phyloP scores from a whole-genome alignment of 2,113 vertebrate genomes.

The Nymphicus hollandicus region DNA sequence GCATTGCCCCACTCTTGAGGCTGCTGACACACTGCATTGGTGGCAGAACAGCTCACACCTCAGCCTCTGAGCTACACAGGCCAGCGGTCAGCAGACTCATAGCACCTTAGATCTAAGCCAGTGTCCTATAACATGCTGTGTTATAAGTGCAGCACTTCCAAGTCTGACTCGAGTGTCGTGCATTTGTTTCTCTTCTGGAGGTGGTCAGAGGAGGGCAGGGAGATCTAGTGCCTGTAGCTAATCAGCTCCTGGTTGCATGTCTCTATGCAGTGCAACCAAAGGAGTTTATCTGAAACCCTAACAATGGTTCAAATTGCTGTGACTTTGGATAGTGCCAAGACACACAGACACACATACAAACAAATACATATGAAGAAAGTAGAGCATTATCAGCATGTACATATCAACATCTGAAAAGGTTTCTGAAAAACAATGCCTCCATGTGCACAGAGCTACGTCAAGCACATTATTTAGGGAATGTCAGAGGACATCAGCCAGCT shows the following conservation, averaged over 20 bases:
- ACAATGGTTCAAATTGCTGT: background rate
- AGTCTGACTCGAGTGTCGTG: background rate
- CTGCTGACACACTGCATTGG: background rate
- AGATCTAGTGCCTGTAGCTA: background rate
- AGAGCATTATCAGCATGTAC: background rate
- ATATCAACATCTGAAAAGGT: background rate
- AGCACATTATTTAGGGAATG: background rate
- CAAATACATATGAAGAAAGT: background rate
- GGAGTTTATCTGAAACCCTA: background rate
- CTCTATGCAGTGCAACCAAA: background rate
- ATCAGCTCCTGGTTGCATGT: fast-evolving
- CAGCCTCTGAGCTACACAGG: fast-evolving
- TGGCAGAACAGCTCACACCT: background rate
- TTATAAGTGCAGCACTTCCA: background rate
- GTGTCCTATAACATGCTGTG: fast-evolving
- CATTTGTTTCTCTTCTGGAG: background rate
- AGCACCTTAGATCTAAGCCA: background rate
- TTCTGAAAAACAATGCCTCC: background rate
- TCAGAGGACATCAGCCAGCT: background rate
- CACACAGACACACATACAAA: background rate
- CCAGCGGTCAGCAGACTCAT: fast-evolving
- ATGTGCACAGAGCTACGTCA: background rate
- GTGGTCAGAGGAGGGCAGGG: background rate
- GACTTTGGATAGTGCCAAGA: background rate
- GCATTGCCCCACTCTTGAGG: background rate